Percentiles rank a stretch among this genome's conserved stretches.
phyloP scores from a whole-genome alignment of 2,888 invertebrate genomes.

The Papilio gigon region DNA sequence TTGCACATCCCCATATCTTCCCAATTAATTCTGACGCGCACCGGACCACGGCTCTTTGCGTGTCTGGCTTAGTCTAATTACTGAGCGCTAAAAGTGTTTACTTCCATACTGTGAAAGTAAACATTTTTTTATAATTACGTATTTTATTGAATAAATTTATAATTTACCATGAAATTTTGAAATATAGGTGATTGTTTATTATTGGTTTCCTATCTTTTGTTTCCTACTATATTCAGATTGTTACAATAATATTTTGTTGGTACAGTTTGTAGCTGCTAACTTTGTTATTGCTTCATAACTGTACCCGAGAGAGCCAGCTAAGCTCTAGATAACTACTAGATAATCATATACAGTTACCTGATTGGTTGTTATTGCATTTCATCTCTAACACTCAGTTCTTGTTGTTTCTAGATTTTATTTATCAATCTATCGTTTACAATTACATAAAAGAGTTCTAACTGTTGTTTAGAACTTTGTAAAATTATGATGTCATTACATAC shows the following conservation, averaged over 20 bases:
- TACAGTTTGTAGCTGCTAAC: constrained; percentile 7
- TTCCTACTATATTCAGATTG: background rate
- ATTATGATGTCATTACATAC: background rate
- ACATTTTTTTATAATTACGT: constrained; percentile 3
- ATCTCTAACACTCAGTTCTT: background rate
- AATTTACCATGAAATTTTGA: background rate
- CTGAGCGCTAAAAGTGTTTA: constrained; percentile 36
- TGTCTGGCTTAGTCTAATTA: constrained; percentile 37
- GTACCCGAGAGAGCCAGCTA: constrained; percentile 22
- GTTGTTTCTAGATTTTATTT: too few species aligned
- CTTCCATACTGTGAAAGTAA: constrained; percentile 25
- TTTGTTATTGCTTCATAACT: constrained; percentile 24
- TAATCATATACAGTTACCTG: constrained; percentile 28
- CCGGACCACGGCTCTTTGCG: constrained; percentile 42
- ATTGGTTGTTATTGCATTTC: background rate
- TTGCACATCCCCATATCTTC: constrained; percentile 39
- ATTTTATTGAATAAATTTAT: constrained; percentile 1
- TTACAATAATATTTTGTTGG: background rate
- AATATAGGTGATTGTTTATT: background rate
- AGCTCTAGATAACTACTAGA: constrained; percentile 12
- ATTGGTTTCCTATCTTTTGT: background rate
- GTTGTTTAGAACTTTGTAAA: background rate
- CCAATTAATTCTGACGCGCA: constrained; percentile 45
- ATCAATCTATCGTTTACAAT: background rate
- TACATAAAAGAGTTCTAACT: too few species aligned